A percentile compares a stretch with the other conserved stretches of the same genome.
These are phyloP conservation scores for Lipophrys pholis DNA, from an alignment of 2,113 vertebrate species.

Conservation along the genomic window DNA sequence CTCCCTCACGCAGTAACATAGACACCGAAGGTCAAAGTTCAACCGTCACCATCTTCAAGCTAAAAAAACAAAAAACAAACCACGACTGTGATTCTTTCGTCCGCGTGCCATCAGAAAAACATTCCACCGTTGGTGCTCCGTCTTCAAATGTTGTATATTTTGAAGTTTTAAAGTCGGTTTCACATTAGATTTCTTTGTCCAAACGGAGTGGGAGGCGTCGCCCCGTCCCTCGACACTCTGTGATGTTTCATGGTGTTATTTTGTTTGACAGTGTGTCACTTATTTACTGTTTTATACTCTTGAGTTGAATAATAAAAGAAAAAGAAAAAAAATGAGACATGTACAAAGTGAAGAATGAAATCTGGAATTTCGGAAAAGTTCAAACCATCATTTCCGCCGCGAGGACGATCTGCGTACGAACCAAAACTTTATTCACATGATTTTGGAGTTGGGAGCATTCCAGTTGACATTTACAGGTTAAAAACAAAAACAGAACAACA, in stretches of 20 bases:
- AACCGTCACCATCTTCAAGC: no score
- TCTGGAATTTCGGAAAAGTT: no score
- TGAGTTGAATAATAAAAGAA: constrained; percentile 46
- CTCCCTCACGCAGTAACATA: not conserved
- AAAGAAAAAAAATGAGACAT: not conserved
- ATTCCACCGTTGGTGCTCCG: constrained; percentile 19
- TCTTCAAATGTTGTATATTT: constrained; percentile 14
- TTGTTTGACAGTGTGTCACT: constrained; percentile 39
- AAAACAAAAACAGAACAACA: no score
- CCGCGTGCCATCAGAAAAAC: not conserved
- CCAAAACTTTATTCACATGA: no score
- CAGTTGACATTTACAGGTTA: no score
- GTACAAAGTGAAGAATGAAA: constrained; percentile 1
- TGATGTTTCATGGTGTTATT: constrained; percentile 15
- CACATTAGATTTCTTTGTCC: no score
- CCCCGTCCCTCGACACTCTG: not conserved
- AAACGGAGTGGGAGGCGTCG: no score
- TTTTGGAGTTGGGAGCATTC: no score
- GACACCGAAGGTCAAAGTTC: not conserved
- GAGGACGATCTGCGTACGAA: no score
- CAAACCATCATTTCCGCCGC: no score
- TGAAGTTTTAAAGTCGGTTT: constrained; percentile 7
- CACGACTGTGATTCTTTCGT: no score
- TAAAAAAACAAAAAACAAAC: no score
- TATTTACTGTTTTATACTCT: constrained; percentile 67